Evolutionary conservation across 2,113 vertebrate genomes (phyloP).

Genomic region (Pampusana beccarii): DNA sequence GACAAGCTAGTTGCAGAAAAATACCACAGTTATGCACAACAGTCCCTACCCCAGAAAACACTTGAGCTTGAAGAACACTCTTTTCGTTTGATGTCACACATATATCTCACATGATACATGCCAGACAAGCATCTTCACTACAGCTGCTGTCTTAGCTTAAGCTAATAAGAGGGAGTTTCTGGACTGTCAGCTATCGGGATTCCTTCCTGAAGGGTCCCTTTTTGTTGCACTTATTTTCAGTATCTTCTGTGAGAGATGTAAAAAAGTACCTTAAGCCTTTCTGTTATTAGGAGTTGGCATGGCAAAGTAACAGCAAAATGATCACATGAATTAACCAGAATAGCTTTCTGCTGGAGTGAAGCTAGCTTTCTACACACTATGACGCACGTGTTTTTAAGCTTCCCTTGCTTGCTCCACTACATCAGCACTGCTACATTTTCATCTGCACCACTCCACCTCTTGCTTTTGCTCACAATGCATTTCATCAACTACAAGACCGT

Average conservation of each 20-base stretch:
- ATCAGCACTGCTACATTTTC: background rate
- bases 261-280: background rate
- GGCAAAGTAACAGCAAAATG: conserved; percentile 1
- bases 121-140: background rate
- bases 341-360: background rate
- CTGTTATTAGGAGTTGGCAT: background rate
- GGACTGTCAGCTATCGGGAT: background rate
- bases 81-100: background rate
- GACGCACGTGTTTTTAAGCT: background rate
- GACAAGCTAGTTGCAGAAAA: background rate
- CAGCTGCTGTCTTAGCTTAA: background rate
- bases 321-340: background rate
- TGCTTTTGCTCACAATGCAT: background rate
- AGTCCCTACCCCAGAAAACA: background rate
- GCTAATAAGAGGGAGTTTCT: background rate
- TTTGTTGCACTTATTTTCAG: background rate
- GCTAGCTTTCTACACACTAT: background rate
- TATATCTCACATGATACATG: background rate
- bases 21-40: background rate
- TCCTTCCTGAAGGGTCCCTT: background rate
- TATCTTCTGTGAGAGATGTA: background rate
- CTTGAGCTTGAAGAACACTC: background rate
- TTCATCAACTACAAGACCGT: background rate
- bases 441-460: background rate
- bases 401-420: background rate